Evolutionary conservation across 2,888 invertebrate species (phyloP), one percentile per base, ranked within the genome.

Genomic region (Harpalus rubripes): DNA sequence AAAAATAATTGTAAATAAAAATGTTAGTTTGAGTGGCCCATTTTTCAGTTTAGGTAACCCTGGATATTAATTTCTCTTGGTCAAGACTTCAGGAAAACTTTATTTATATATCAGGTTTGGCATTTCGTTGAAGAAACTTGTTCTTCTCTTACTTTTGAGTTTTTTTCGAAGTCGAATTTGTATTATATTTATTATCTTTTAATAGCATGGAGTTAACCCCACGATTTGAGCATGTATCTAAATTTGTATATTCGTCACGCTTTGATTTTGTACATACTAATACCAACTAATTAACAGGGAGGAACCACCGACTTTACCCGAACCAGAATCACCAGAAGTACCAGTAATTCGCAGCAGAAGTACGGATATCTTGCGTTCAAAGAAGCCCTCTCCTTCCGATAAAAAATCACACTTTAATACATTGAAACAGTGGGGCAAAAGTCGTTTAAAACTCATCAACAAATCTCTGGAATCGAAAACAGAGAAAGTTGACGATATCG

Each of bases 341-440:
- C 92, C 92, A 90, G 94, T 93, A 90, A 92, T 92, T 89, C 92
- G 95, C 89, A 95, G 95, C 90, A 94, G 94, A 90, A 95, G 96
- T 90, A 96, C 95, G 89, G 96, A 96, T 90, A 92, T 96, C 88
- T 93, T 96, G 90, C 92, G 92, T n/a, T 86, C 88, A 87, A 94
- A 94, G 91, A 95, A 94, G 91, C 93, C 93, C 88, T 93, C 94
- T 87, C 93, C 94, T 63, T 92, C 93, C 74, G 95, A 95, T 88
- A 93, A 94, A 91, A 91, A 93, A 90, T 94, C 95, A 72, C 95
- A 96, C 89, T 95, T 97, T 90, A 96, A 96, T 90, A 95, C 95
- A 32, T 91, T 97, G 84, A 96, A 96, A 90, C 96, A 96, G 89
- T 97, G 97, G 97, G 96, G 97, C 85, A 95, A 95, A 89, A 96